phyloP scores from a whole-genome alignment of 1,140 invertebrate genomes.

The Heliconius himera region DNA sequence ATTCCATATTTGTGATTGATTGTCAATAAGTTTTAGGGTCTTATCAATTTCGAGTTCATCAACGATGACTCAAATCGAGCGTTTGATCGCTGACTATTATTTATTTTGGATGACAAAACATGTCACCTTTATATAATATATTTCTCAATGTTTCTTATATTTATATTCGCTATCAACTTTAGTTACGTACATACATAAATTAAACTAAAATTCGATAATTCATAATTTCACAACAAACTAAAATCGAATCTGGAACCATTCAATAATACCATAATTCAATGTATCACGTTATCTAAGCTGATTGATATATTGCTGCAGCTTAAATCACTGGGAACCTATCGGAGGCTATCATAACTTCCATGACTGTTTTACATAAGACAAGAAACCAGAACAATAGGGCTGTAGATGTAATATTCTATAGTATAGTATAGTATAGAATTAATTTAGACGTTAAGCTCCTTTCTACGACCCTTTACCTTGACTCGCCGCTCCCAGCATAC shows the following conservation, averaged over 20 bases:
- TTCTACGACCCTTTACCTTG: constrained; percentile 74
- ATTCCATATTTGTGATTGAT: constrained; percentile 53
- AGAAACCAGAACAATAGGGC: constrained; percentile 41
- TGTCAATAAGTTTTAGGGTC: constrained; percentile 31
- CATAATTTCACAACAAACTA: background rate
- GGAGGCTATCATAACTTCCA: constrained; percentile 37
- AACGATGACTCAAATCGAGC: background rate
- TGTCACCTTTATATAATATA: background rate
- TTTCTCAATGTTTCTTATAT: background rate
- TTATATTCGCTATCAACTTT: too few species aligned
- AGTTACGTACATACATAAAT: too few species aligned
- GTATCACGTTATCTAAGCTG: constrained; percentile 19
- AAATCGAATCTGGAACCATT: background rate
- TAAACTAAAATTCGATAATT: constrained; percentile 1
- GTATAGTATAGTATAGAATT: constrained; percentile 53
- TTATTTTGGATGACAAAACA: background rate
- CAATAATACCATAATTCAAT: constrained; percentile 16
- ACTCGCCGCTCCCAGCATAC: constrained; percentile 74
- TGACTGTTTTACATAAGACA: constrained; percentile 41
- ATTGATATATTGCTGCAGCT: constrained; percentile 34
- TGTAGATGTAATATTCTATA: constrained; percentile 38
- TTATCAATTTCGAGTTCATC: constrained; percentile 25
- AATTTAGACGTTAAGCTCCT: constrained; percentile 57
- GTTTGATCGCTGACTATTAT: background rate
- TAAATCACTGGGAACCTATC: constrained; percentile 32